These are phyloP conservation scores for Amblyopsis hoosieri DNA, from an alignment of 2,797 vertebrate species.

Conservation along the genomic window DNA sequence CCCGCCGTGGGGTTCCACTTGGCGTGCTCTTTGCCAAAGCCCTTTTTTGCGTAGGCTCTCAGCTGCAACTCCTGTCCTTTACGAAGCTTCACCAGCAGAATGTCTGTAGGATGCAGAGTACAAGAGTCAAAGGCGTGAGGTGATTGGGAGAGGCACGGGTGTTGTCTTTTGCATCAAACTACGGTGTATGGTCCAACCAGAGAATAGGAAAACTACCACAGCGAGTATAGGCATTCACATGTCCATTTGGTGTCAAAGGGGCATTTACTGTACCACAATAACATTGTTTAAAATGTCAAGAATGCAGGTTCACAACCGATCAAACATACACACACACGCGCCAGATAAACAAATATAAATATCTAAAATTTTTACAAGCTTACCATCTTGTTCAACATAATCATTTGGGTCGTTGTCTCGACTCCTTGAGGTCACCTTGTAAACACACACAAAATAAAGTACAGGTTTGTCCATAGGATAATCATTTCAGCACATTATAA, in stretches of 20 bases:
- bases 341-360: no score
- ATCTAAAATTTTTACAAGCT: conserved; percentile 28
- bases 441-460: neutral
- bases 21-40: conserved; percentile 97
- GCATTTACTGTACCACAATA: no score
- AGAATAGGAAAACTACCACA: no score
- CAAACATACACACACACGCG: neutral
- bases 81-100: conserved; percentile 94
- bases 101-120: conserved; percentile 76
- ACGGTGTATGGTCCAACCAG: no score
- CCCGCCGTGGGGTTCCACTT: conserved; percentile 99
- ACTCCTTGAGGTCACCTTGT: conserved; percentile 94
- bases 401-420: conserved; percentile 97
- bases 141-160: no score
- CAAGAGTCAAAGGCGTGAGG: neutral
- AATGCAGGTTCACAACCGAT: neutral
- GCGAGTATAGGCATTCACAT: no score
- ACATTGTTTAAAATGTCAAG: no score
- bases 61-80: conserved; percentile 96
- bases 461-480: no score
- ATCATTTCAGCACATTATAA: conserved; percentile 12
- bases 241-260: no score
- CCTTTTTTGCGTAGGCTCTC: conserved; percentile 95
- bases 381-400: conserved; percentile 96
- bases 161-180: no score